These are phyloP conservation scores for Phataginus tricuspis DNA, from an alignment of 2,797 vertebrate genomes.

Conservation along the genomic window DNA sequence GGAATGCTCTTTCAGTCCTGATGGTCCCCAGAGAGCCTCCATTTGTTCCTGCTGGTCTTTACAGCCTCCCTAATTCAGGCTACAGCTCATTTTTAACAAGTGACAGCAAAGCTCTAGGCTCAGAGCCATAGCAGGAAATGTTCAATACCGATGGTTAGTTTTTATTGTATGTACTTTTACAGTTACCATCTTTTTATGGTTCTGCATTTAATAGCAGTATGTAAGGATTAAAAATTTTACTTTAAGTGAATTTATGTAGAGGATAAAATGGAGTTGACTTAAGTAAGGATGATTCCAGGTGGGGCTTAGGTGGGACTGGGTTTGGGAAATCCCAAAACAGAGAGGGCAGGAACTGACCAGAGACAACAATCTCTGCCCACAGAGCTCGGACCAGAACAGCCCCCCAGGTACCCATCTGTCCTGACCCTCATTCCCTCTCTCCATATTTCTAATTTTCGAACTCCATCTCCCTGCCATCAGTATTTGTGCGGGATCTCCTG, in stretches of 20 bases:
- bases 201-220: neutral
- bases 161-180: neutral
- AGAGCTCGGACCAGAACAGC: neutral
- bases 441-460: neutral
- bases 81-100: neutral
- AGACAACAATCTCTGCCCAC: neutral
- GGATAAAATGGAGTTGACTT: neutral
- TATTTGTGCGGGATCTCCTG: neutral
- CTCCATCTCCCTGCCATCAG: neutral
- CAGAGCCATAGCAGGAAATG: neutral
- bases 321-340: neutral
- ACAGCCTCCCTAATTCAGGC: neutral
- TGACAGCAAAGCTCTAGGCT: neutral
- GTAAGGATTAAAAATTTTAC: neutral
- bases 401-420: neutral
- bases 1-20: neutral
- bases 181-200: neutral
- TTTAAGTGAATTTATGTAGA: neutral
- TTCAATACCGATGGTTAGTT: neutral
- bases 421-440: neutral
- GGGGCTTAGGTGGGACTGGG: neutral
- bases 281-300: neutral
- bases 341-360: neutral
- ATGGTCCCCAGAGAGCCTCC: neutral
- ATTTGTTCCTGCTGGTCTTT: neutral